Conservation (phyloP, 2,797 vertebrate genomes). For the Epinephelus awoara region DNA sequence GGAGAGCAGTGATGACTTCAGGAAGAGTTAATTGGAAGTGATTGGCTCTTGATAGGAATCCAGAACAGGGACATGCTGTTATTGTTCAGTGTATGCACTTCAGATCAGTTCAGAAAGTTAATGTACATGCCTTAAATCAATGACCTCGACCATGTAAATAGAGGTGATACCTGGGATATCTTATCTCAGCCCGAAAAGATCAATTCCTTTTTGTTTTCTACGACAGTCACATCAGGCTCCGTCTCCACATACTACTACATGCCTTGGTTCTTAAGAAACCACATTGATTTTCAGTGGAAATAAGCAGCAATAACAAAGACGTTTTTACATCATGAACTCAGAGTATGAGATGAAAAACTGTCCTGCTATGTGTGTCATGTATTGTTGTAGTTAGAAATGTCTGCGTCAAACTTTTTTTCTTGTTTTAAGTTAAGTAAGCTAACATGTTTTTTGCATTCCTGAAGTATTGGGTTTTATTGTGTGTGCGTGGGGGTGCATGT, state of each 20-base stretch:
- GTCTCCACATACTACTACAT: slow-evolving; percentile 1
- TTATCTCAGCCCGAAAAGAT: slow-evolving; percentile 25
- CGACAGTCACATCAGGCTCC: background rate
- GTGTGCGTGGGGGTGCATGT: slow-evolving; percentile 35
- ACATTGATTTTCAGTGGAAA: slow-evolving; percentile 27
- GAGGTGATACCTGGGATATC: slow-evolving; percentile 12
- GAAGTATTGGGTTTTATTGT: slow-evolving; percentile 44
- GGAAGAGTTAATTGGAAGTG: slow-evolving; percentile 2
- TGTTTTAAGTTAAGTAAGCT: slow-evolving; percentile 70
- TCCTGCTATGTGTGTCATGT: background rate
- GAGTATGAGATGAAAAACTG: slow-evolving; percentile 15
- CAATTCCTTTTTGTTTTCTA: slow-evolving; percentile 17
- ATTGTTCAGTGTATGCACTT: slow-evolving; percentile 52
- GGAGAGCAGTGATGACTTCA: slow-evolving; percentile 6
- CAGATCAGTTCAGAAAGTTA: slow-evolving; percentile 47
- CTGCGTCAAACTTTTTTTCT: background rate
- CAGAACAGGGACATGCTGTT: slow-evolving; percentile 13
- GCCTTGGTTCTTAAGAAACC: background rate
- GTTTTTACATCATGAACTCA: slow-evolving; percentile 33
- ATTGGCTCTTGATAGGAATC: slow-evolving; percentile 5
- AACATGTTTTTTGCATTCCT: slow-evolving; percentile 49
- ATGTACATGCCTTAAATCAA: slow-evolving; percentile 71
- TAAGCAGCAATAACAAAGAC: slow-evolving; percentile 52
- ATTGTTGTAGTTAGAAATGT: slow-evolving; percentile 32
- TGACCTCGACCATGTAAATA: slow-evolving; percentile 24